A percentile compares a stretch with the other conserved stretches of the same genome.
These are phyloP conservation scores for Poecile montanus DNA, from an alignment of 2,797 vertebrate species.

Conservation along the genomic window DNA sequence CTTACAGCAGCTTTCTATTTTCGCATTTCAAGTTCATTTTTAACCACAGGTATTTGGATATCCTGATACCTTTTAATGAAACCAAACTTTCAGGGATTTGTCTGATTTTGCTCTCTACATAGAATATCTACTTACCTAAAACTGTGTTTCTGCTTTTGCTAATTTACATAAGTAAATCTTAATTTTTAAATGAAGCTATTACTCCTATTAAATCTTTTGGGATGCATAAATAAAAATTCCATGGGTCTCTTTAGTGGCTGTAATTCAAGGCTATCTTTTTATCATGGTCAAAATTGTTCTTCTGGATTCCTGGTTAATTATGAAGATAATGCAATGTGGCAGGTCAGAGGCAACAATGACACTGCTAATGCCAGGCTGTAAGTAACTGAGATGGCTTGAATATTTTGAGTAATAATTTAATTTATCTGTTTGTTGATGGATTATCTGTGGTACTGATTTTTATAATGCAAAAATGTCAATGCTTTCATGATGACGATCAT, in stretches of 20 bases:
- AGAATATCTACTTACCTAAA: neutral
- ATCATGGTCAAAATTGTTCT: neutral
- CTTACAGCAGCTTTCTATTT: neutral
- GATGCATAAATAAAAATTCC: neutral
- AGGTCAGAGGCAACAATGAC: neutral
- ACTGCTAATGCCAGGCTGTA: neutral
- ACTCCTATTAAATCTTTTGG: neutral
- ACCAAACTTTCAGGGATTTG: neutral
- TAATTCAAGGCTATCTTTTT: conserved; percentile 1
- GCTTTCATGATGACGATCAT: neutral
- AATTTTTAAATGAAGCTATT: neutral
- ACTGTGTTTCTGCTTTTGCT: neutral
- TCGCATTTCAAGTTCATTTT: neutral
- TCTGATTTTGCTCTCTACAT: neutral
- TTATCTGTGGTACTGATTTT: neutral
- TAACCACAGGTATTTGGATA: neutral
- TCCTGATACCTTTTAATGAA: neutral
- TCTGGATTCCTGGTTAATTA: conserved; percentile 4
- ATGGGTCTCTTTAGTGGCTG: neutral
- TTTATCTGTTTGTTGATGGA: neutral
- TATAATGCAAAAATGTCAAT: neutral
- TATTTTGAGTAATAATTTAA: conserved; percentile 18
- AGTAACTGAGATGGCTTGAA: neutral
- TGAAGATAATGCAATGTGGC: conserved; percentile 38
- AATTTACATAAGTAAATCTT: neutral